A percentile compares a stretch with the other conserved stretches of the same genome.
These are phyloP conservation scores for Ispidina picta DNA, from an alignment of 2,797 vertebrate genomes.

Conservation along the genomic window DNA sequence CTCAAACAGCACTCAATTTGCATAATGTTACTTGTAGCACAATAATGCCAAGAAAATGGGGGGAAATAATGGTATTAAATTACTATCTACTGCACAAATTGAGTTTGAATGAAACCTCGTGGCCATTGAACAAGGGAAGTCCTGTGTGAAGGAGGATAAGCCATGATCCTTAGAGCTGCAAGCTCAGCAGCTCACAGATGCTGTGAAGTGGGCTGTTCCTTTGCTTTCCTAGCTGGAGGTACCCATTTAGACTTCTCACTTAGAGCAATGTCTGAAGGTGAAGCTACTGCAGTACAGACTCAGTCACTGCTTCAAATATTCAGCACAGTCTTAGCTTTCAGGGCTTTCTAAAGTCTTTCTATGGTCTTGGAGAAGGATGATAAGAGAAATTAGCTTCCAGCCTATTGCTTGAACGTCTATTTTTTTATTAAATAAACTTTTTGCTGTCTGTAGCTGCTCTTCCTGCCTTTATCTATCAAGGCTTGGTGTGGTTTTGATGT, in stretches of 20 bases:
- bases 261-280: not conserved
- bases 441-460: not conserved
- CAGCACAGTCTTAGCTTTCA: not conserved
- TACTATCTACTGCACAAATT: not conserved
- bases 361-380: not conserved
- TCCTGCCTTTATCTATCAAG: not conserved
- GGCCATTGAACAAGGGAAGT: not conserved
- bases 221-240: not conserved
- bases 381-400: not conserved
- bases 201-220: not conserved
- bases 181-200: not conserved
- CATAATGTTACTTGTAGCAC: not conserved
- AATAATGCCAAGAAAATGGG: not conserved
- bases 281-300: rapidly evolving
- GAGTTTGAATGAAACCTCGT: not conserved
- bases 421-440: not conserved
- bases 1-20: not conserved
- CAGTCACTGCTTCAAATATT: not conserved
- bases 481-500: not conserved
- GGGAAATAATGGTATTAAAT: not conserved
- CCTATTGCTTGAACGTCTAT: not conserved
- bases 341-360: not conserved
- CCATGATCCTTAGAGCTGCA: not conserved
- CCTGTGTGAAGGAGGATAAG: not conserved
- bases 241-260: not conserved